Evolutionary conservation across 1,140 invertebrate genomes (phyloP), one percentile per base, ranked within the genome.

Genomic region (Habropoda laboriosa): DNA sequence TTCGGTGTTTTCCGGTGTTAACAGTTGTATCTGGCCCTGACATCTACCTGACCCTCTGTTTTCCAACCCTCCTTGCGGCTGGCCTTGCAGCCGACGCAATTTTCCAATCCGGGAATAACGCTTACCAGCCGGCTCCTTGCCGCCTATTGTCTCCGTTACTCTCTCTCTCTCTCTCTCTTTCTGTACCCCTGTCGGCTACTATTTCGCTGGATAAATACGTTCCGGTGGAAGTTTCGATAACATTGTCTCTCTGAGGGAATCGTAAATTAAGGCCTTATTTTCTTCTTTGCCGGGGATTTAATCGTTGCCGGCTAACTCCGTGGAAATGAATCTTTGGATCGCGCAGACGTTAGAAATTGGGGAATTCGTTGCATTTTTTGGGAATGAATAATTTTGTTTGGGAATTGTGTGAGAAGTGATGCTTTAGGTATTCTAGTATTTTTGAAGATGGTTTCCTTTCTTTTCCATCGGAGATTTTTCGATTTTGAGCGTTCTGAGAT

Each of bases 21-120:
- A 84, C 73, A 60, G 83, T 76, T 76, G 70, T 82, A 84, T 86
- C 89, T 91, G 90, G 49, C 77, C 71, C 81, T 90, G 90, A 91
- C 90, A 90, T 88, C 87, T 86, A 80, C 73, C 68, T 47, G 63
- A 30, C 47, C 61, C 55, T 35, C 57, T 32, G 5, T 24, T 27
- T 40, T 13, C 30, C 53, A 27, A 77, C 27, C 74, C 58, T 49
- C n/a, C 53, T 51, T 66, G 60, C 60, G 74, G 30, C 49, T 30
- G 60, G 12, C 13, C 63, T 38, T 13, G 30, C 21, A 38, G 38
- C 8, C 40, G 30, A 49, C 64, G 63, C 63, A 68, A 68, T 77
- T 70, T 58, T 60, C 74, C 53, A 30, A 77, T 68, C 32, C 40
- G n/a, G 40, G 30, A 47, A 77, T 58, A 67, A 64, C 53, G 42